Conservation (phyloP, 2,113 vertebrate genomes). For the Istiophorus platypterus region DNA sequence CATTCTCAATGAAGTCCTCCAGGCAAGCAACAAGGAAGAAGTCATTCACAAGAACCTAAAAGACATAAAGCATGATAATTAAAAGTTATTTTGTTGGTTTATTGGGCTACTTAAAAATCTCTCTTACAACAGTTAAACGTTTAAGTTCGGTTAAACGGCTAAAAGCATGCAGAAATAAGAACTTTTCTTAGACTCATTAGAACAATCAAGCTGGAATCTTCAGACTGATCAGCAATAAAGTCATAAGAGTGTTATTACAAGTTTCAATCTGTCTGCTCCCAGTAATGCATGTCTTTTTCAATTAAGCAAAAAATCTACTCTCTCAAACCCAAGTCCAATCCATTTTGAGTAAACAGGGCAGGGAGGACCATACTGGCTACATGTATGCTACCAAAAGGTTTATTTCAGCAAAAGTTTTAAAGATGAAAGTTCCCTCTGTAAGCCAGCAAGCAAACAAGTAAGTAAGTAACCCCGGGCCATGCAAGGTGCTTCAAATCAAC, state of each 20-base stretch:
- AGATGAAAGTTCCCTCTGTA: conserved; percentile 38
- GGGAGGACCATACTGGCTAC: conserved; percentile 46
- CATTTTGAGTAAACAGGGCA: conserved; percentile 12
- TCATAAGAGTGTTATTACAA: conserved; percentile 39
- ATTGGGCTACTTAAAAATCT: background rate
- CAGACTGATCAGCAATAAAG: conserved; percentile 40
- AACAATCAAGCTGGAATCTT: conserved; percentile 37
- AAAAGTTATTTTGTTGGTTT: conserved; percentile 8
- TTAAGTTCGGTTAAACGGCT: background rate
- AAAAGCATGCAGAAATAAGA: conserved; percentile 30
- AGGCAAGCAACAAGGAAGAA: conserved; percentile 98
- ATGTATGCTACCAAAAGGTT: conserved; percentile 39
- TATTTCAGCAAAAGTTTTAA: conserved; percentile 52
- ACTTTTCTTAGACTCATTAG: conserved; percentile 41
- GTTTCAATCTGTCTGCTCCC: conserved; percentile 38
- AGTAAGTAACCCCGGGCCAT: conserved; percentile 25
- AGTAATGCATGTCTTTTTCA: conserved; percentile 33
- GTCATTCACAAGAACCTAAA: conserved; percentile 95
- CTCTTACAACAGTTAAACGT: background rate
- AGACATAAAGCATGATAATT: conserved; percentile 8
- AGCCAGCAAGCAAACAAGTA: background rate
- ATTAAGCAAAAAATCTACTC: conserved; percentile 40
- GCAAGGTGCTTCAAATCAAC: conserved; percentile 56
- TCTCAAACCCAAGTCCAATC: conserved; percentile 42
- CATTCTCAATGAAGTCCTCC: conserved; percentile 99